Evolutionary conservation across 2,113 vertebrate genomes (phyloP), one percentile per base, ranked within the genome.

Genomic region (Syrrhaptes paradoxus): DNA sequence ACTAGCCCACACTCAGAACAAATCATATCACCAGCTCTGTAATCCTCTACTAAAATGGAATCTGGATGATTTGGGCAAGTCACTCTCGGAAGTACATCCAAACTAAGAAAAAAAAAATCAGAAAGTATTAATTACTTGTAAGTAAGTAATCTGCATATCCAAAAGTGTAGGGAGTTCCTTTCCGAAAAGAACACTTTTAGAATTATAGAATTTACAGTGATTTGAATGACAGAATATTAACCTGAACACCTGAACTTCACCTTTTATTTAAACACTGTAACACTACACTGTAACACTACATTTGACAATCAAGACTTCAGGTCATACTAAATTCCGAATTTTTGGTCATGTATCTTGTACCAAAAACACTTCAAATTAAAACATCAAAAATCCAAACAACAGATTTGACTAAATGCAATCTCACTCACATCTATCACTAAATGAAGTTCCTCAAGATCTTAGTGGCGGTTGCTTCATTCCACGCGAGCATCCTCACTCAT

Each of bases 21-120:
- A 93, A 99, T 99, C 99, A 99, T 99, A 95, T 99, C 99, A 61
- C 99, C 99, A 78, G 99, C 99, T 98, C 99, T 98, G 98, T 99
- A 99, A 98, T 99, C 99, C 96, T 99, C 99, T 84, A 99, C 99
- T 96, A 99, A 98, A 85, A 99, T 97, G 43, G 99, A 99, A 92
- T 99, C 99, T 20, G 99, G 99, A 96, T 99, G 99, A 97, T 99
- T 99, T 84, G 99, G 99, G 97, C 99, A 99, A 13, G 99, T 98
- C 77, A 99, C 99, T 97, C 98, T 98, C 2, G 99, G 99, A 96
- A 99, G 97, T 13, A 98, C 98, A 96, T 99, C 99, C 98, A 98
- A 98, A 92, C 99, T 99, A 79, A 41, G 82, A 67, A 63, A 79
- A 79, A 92, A 65, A 29, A 71, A 85, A 57, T 7, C 5, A 54